Evolutionary conservation across 2,888 invertebrate genomes (phyloP), one percentile per base, ranked within the genome.

Genomic region (Ormyrus nitidulus): DNA sequence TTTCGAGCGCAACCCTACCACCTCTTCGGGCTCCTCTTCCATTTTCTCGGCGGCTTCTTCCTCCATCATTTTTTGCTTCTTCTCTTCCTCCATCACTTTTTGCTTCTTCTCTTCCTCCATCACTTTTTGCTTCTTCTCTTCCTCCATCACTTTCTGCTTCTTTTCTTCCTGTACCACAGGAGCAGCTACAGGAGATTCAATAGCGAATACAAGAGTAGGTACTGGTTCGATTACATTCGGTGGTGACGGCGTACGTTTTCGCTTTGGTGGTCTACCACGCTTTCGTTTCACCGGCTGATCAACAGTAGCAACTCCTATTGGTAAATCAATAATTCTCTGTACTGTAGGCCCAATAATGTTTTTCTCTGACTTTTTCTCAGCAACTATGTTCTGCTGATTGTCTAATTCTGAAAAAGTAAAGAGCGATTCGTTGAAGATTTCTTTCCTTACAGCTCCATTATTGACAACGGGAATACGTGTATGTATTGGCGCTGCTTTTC

Each of bases 371-470:
- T 34, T 34, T 34, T 34, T 34, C 34, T 34, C 34, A 34, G 34
- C 34, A 34, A 34, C 44, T 6, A 48, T 4, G 6, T 56, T 61
- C 7, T 8, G 1, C 11, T 11, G 7, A 46, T 48, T 49, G n/a
- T 49, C 58, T 11, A 64, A 49, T 0, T 34, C 34, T 34, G 34
- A 34, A 0, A 71, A 54, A 0, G 70, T 48, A 13, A 76, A 76
- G 7, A 76, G 6, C 10, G 68, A 49, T 9, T 69, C 34, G 0
- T 77, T 34, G 34, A 4, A 34, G 34, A 19, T 10, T 10, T 34
- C 11, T n/a, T 62, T 59, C 51, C n/a, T 66, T 44, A 53, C 44
- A 34, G n/a, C 68, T 0, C 53, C 76, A 10, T 76, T 69, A 11
- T 69, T 70, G 34, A 62, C 13, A 19, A 44, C 11, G 7, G 56